Base-by-base conservation (phyloP, 92 coral and sea anemone genomes). In the Siderastrea siderea region DNA sequence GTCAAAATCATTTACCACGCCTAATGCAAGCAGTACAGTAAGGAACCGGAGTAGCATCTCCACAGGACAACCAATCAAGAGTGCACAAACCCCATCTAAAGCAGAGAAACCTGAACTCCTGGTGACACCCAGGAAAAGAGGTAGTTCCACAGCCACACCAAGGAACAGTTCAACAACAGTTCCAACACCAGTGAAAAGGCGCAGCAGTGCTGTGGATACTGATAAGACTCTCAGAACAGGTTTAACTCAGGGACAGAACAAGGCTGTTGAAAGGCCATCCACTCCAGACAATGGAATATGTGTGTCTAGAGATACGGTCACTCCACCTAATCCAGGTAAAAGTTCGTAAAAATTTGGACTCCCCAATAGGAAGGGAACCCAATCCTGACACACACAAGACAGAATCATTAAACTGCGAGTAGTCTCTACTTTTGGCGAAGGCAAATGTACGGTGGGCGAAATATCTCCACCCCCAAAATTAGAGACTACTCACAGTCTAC, bases 311-410 rank as follows among this genome's bases (percentile, higher is more conserved):
- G 58, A 26, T 16, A 75, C n/a, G 0, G n/a, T 60, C 17, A 84
- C 87, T 38, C 87, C 87, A 49, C 81, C 81, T 3, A 84, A 84
- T 84, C 80, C 69, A 72, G 87, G 87, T 84, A 70, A 47, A 81
- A 6, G 10, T 26, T 12, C 38, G 38, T 26, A 26, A 26, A 26
- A 26, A 26, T 26, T 26, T 26, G 38, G 38, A 26, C 38, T 26
- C 38, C 38, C 38, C 38, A 26, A 26, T 26, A 26, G 38, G 38
- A 26, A 26, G 38, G 38, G 38, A 26, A 26, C 38, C 38, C 38
- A 26, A 26, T 26, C 38, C 38, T 26, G 38, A 26, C 38, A 26
- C 38, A 26, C 38, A 26, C 38, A 26, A 26, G 38, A 26, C 38
- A 26, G 38, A 26, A 26, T 26, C 38, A 0, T 26, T 26, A 26